A percentile compares a stretch with the other conserved stretches of the same genome.
Evolutionary conservation across 2,797 vertebrate genomes (phyloP).

Genomic region (Phalloptychus januarius): DNA sequence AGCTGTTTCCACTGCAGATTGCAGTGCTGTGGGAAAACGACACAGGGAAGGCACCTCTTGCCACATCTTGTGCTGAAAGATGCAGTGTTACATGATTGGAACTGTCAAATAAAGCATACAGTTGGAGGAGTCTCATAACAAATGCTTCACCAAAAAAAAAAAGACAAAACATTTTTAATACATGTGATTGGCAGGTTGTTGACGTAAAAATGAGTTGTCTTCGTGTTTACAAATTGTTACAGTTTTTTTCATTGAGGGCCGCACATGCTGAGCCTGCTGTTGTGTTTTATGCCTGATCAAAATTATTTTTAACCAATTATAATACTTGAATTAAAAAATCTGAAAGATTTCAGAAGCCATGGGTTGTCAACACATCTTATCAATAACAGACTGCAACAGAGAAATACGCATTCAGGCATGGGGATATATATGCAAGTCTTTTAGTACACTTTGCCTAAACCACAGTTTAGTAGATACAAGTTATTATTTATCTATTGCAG

Average conservation of each 20-base stretch:
- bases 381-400: not conserved
- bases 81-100: constrained; percentile 68
- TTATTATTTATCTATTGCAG: not conserved
- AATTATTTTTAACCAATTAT: constrained; percentile 5
- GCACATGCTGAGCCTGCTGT: constrained; percentile 24
- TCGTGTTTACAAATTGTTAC: constrained; percentile 35
- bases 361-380: not conserved
- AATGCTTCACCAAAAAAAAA: constrained; percentile 30
- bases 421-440: not conserved
- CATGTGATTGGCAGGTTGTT: constrained; percentile 73
- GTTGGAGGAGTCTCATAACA: constrained; percentile 59
- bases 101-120: constrained; percentile 80
- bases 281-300: constrained; percentile 32
- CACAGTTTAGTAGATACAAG: not conserved
- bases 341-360: not conserved
- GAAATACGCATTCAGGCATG: not conserved
- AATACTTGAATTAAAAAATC: not conserved
- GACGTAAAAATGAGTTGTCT: constrained; percentile 52
- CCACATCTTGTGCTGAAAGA: constrained; percentile 58
- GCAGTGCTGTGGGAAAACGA: constrained; percentile 58
- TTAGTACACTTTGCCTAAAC: not conserved
- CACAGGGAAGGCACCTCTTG: constrained; percentile 59
- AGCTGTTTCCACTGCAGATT: constrained; percentile 68
- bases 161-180: constrained; percentile 69
- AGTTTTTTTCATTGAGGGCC: constrained; percentile 24